phyloP scores from a whole-genome alignment of 2,888 invertebrate genomes.

The Sylvicola cinctus region DNA sequence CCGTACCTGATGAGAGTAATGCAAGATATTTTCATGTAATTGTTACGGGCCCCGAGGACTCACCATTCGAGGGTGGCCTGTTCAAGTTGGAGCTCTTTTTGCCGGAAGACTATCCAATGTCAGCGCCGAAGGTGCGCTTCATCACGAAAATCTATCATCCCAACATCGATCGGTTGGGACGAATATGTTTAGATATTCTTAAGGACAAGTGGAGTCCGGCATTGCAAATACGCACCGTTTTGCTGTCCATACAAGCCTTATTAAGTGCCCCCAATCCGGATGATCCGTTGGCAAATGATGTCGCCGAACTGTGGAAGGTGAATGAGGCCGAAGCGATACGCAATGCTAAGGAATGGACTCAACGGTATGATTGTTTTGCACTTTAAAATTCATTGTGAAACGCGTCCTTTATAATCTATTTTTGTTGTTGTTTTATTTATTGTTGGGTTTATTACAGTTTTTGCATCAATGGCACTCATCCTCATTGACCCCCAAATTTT shows the following conservation, averaged over 20 bases:
- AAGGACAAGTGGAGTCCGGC: slow-evolving; percentile 99
- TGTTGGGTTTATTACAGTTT: too few relatives aligned
- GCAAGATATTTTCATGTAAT: slow-evolving; percentile 98
- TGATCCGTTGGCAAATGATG: slow-evolving; percentile 96
- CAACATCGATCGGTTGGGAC: slow-evolving; percentile 97
- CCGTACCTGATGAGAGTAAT: slow-evolving; percentile 89
- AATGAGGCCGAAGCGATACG: slow-evolving; percentile 96
- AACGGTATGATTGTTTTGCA: slow-evolving; percentile 78
- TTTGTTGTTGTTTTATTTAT: too few relatives aligned
- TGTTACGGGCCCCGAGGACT: slow-evolving; percentile 87
- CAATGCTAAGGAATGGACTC: slow-evolving; percentile 90
- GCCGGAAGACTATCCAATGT: slow-evolving; percentile 99
- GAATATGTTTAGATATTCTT: slow-evolving; percentile 97
- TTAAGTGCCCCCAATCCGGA: slow-evolving; percentile 99
- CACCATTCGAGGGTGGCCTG: slow-evolving; percentile 96
- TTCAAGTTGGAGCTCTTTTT: slow-evolving; percentile 98
- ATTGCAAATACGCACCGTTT: slow-evolving; percentile 95
- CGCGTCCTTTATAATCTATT: too few relatives aligned
- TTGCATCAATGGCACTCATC: too few relatives aligned
- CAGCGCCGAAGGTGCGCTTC: slow-evolving; percentile 99
- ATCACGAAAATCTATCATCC: slow-evolving; percentile 99
- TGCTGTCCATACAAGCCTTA: slow-evolving; percentile 94
- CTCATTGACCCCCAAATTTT: too few relatives aligned
- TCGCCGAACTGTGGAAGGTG: slow-evolving; percentile 98
- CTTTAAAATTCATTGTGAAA: too few relatives aligned